phyloP scores from a whole-genome alignment of 2,113 vertebrate species.

The Taxidea taxus region DNA sequence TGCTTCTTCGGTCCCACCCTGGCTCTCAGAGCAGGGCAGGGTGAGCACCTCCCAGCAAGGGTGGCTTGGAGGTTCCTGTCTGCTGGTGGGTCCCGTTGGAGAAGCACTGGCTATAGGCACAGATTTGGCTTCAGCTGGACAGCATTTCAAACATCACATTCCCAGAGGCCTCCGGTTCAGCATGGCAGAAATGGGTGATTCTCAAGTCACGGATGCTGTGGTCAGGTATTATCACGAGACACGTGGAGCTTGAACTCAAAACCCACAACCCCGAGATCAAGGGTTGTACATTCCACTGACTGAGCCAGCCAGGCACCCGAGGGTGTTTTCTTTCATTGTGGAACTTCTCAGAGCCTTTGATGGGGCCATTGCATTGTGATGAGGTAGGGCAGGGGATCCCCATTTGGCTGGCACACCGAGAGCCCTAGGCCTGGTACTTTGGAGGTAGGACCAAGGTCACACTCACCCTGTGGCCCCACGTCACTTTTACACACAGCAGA shows the following conservation, averaged over 20 bases:
- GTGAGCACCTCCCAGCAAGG: neutral
- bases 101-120: neutral
- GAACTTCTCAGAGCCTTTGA: neutral
- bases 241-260: neutral
- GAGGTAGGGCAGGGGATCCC: neutral
- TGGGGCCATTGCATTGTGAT: neutral
- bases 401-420: fast-evolving
- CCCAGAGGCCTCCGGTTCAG: neutral
- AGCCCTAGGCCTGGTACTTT: neutral
- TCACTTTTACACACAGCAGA: neutral
- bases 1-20: fast-evolving
- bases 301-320: neutral
- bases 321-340: neutral
- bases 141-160: fast-evolving
- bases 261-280: neutral
- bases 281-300: neutral
- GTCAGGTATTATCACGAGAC: neutral
- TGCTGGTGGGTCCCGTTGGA: fast-evolving
- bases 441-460: neutral
- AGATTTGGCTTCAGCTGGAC: neutral
- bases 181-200: neutral
- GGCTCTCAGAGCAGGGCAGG: fast-evolving
- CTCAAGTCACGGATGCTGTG: neutral
- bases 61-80: neutral
- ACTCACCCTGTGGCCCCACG: neutral